phyloP scores from a whole-genome alignment of 2,113 vertebrate genomes.

The Zosterops hypoxanthus region DNA sequence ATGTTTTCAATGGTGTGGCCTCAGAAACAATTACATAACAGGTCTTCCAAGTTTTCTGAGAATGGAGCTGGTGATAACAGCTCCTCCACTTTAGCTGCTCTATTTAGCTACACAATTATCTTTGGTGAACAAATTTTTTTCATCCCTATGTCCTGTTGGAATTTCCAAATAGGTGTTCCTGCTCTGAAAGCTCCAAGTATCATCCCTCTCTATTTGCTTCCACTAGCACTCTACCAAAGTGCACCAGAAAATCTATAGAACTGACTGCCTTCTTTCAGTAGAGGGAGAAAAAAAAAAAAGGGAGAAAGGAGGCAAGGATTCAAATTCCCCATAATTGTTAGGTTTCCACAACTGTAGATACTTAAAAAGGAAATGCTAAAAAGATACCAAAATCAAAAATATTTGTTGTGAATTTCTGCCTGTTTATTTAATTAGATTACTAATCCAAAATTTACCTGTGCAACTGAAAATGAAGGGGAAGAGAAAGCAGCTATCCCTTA shows the following conservation, averaged over 20 bases:
- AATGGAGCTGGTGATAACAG: not conserved
- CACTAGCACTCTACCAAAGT: not conserved
- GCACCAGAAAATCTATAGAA: not conserved
- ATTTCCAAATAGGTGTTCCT: not conserved
- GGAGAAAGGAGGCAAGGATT: fast-evolving
- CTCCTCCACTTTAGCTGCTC: not conserved
- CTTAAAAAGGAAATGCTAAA: not conserved
- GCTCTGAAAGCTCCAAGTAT: not conserved
- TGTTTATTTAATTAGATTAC: not conserved
- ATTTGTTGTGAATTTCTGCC: not conserved
- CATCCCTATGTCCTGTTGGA: not conserved
- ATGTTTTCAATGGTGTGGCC: not conserved
- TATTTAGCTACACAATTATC: not conserved
- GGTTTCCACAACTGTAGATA: not conserved
- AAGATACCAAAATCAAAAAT: not conserved
- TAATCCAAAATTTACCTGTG: not conserved
- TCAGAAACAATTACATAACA: not conserved
- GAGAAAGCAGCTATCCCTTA: not conserved
- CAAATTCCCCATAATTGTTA: not conserved
- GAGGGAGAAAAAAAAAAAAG: not conserved
- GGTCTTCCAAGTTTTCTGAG: not conserved
- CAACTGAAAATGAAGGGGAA: not conserved
- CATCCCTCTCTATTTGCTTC: not conserved
- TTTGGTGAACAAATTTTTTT: not conserved
- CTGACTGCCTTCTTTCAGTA: not conserved